These are phyloP conservation scores for Temnothorax ravouxi DNA, from an alignment of 2,888 invertebrate genomes.

Conservation along the genomic window DNA sequence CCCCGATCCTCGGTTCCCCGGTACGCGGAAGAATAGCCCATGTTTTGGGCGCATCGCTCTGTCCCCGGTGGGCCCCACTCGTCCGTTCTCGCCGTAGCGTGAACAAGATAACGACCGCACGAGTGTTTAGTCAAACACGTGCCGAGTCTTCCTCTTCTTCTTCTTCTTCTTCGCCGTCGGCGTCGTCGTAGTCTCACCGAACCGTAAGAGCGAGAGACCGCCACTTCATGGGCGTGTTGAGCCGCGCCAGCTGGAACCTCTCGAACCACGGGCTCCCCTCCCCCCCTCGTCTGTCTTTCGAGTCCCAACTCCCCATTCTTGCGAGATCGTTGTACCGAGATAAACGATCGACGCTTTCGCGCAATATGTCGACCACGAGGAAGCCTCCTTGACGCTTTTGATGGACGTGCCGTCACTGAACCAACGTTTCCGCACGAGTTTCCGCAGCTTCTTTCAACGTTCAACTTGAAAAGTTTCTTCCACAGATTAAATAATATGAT, in stretches of 20 bases:
- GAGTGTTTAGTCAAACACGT: conserved; percentile 66
- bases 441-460: neutral
- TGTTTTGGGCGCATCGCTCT: conserved; percentile 81
- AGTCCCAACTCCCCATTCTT: conserved; percentile 45
- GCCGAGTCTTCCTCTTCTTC: conserved; percentile 51
- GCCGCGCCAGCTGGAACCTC: conserved; percentile 68
- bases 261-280: neutral
- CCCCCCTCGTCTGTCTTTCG: conserved; percentile 39
- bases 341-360: conserved; percentile 58
- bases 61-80: conserved; percentile 22
- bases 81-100: conserved; percentile 53
- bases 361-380: conserved; percentile 49
- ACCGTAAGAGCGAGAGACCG: conserved; percentile 38
- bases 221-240: conserved; percentile 73
- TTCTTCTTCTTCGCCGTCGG: conserved; percentile 39
- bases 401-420: conserved; percentile 27
- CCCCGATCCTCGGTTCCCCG: conserved; percentile 46
- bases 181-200: conserved; percentile 9
- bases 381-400: conserved; percentile 44
- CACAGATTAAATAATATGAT: neutral
- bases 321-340: conserved; percentile 63
- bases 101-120: conserved; percentile 80
- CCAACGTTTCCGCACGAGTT: neutral
- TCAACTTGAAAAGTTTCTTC: conserved; percentile 10
- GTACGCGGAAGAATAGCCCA: conserved; percentile 76